Evolutionary conservation across 2,797 vertebrate species (phyloP), one percentile per base, ranked within the genome.

Genomic region (Acomys russatus): DNA sequence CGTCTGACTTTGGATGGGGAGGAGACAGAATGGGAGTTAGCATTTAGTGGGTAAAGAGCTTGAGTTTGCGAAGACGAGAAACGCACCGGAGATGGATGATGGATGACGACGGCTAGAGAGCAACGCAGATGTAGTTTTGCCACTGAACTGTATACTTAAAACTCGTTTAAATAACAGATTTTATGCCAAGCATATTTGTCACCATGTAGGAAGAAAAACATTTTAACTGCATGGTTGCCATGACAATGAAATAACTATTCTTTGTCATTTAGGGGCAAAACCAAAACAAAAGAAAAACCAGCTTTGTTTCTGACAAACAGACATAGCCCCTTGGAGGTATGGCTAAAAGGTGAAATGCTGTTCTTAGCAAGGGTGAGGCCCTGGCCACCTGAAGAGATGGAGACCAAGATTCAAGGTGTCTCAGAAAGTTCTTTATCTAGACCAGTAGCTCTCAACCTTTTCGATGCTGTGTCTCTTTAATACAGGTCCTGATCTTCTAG

Each of bases 211-310:
- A n/a, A 79, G 56, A 68, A 87, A 91, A 59, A 73, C 68, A 78
- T 35, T 77, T 63, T 61, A 86, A 89, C 30, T 33, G 61, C 44
- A 25, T 33, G 28, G 44, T 63, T 91, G 44, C 38, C n/a, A 79
- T 79, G 82, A 5, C 87, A 70, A 54, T 82, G 78, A 90, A 95
- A 64, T 64, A 92, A 90, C 61, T 77, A 44, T 63, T 68, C 49
- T 85, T 90, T 15, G 11, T 54, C 49, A 71, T 49, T 78, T 63
- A 96, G 59, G 10, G 23, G 70, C 28, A 82, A 91, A 95, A 64
- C 17, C 63, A 83, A 83, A 54, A 54, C 49, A 51, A 91, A 95
- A 93, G 22, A 89, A 96, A 95, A 92, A 92, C 92, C 88, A 12
- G 90, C 10, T 33, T 74, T 30, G 12, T 74, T 92, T 90, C 92